A percentile compares a stretch with the other conserved stretches of the same genome.
These are phyloP conservation scores for Zenarchopterus dispar DNA, from an alignment of 2,797 vertebrate species.

Conservation along the genomic window DNA sequence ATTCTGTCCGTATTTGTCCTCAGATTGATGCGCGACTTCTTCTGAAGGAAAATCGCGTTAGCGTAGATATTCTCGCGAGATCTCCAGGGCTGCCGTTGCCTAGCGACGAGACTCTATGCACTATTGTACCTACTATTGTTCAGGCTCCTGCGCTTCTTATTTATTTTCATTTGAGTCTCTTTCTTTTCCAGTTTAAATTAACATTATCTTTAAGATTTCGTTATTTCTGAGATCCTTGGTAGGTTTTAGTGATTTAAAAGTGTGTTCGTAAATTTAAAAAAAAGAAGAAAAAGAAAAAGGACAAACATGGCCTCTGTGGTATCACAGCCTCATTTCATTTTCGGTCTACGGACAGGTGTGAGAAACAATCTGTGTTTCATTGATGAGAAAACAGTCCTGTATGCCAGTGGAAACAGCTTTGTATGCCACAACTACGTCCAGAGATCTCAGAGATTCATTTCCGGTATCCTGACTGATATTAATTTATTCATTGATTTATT, in stretches of 20 bases:
- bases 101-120: conserved; percentile 48
- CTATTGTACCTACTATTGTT: fast-evolving
- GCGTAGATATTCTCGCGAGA: conserved; percentile 28
- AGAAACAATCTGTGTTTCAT: conserved; percentile 87
- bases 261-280: neutral
- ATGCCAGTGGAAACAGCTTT: conserved; percentile 88
- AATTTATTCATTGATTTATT: too few relatives aligned
- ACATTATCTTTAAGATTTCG: too few relatives aligned
- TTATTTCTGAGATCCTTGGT: too few relatives aligned
- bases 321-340: conserved; percentile 82
- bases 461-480: conserved; percentile 79
- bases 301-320: conserved; percentile 76
- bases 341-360: conserved; percentile 87
- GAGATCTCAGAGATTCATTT: conserved; percentile 88
- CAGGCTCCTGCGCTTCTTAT: fast-evolving
- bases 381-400: conserved; percentile 89
- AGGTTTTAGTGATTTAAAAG: too few relatives aligned
- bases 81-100: conserved; percentile 22
- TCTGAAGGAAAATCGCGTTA: too few relatives aligned
- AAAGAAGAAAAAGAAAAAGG: too few relatives aligned
- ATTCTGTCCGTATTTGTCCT: too few relatives aligned
- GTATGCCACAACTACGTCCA: conserved; percentile 87
- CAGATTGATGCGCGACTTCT: too few relatives aligned
- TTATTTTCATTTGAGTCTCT: too few relatives aligned
- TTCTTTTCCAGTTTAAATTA: too few relatives aligned